Base-by-base conservation (phyloP, 2,113 vertebrate species). In the Mobula birostris region DNA sequence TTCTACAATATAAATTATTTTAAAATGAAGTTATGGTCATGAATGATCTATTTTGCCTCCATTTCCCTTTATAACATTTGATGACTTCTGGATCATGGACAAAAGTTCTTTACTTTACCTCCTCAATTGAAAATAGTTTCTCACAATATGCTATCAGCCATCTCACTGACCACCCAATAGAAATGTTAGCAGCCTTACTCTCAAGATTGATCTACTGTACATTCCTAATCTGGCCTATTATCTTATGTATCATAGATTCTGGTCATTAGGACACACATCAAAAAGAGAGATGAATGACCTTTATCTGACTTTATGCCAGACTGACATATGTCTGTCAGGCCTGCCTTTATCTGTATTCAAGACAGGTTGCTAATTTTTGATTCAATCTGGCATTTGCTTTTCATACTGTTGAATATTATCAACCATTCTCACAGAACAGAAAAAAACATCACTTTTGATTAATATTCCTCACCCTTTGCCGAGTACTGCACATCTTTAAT, bases 121-220 rank as follows among this genome's bases (percentile, higher is more conserved):
- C 12, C 77, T 79, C n/a, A 79, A 79, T 36, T 36, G 32, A 79
- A 79, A n/a, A 36, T 15, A 79, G 9, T 36, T 36, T 79, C 2
- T 32, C 14, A 87, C 48, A 27, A 27, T 87, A 61, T 87, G 27
- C 83, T 61, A 8, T 24, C 83, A 11, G 40, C 36, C 24, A 21
- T 27, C 61, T 24, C 83, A 27, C 56, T 87, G 40, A 27, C 83
- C 36, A 29, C 40, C 83, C 56, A 19, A 87, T 29, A 7, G n/a
- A 7, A 58, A 21, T 27, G 83, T 61, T 61, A 87, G 36, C 56
- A 85, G 15, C 48, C 82, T 58, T 87, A 87, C 48, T 87, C 19
- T 87, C 56, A 87, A 87, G 83, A 87, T 87, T 24, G 83, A 87
- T 87, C 24, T 61, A 61, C 58, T 87, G 48, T 87, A 61, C 19